Percentiles rank a stretch among this genome's conserved stretches.
These are phyloP conservation scores for Tricholaema leucomelas DNA, from an alignment of 2,113 vertebrate species.

Conservation along the genomic window DNA sequence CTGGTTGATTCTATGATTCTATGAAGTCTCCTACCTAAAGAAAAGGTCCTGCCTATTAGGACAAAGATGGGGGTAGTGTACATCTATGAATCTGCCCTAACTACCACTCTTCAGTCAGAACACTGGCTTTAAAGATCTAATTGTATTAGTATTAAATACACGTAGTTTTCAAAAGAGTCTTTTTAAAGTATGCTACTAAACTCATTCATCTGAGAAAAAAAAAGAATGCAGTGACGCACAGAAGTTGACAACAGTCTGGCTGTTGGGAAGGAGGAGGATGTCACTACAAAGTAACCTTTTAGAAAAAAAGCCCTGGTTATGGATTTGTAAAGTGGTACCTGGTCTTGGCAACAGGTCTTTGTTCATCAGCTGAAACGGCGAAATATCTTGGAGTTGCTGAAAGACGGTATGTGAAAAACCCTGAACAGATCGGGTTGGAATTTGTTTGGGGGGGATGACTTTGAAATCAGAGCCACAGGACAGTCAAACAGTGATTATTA, in stretches of 20 bases:
- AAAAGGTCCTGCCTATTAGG: not conserved
- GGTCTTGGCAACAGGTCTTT: conserved; percentile 5
- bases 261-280: not conserved
- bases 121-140: not conserved
- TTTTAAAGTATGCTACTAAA: not conserved
- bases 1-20: too few species aligned
- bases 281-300: not conserved
- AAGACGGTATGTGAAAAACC: not conserved
- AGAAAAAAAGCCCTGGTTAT: not conserved
- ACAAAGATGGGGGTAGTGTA: not conserved
- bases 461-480: conserved; percentile 31
- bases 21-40: not conserved
- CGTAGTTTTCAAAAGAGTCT: not conserved
- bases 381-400: conserved; percentile 6
- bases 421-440: not conserved
- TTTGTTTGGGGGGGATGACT: conserved; percentile 16
- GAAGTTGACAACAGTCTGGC: not conserved
- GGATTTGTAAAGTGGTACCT: conserved; percentile 22
- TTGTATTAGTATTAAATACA: not conserved
- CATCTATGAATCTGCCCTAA: not conserved
- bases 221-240: not conserved
- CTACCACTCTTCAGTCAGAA: not conserved
- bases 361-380: conserved; percentile 31
- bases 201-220: not conserved
- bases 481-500: not conserved